phyloP scores from a whole-genome alignment of 1,140 invertebrate genomes.

The Rhyacophila brunnea region DNA sequence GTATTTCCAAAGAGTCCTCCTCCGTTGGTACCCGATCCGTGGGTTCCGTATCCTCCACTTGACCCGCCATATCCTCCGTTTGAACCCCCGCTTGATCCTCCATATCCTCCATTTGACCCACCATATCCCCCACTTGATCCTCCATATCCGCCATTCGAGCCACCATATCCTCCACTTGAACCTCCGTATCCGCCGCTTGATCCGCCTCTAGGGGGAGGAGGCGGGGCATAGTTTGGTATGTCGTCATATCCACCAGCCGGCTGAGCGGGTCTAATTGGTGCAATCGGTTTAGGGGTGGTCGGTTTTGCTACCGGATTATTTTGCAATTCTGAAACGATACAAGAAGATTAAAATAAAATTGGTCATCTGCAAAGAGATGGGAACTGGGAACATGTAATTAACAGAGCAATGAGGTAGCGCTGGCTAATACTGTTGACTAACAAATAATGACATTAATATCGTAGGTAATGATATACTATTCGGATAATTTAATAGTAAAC shows the following conservation, averaged over 20 bases:
- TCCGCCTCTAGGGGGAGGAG: conserved; percentile 6
- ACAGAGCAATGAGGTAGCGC: too few relatives aligned
- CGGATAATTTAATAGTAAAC: too few relatives aligned
- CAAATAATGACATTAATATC: too few relatives aligned
- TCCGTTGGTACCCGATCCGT: conserved; percentile 30
- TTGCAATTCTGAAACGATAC: conserved; percentile 24
- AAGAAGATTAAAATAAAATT: too few relatives aligned
- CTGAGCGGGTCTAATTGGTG: conserved; percentile 34
- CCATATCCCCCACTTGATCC: too few relatives aligned
- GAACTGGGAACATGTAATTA: too few relatives aligned
- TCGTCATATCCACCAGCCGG: conserved; percentile 28
- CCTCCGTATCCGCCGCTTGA: conserved; percentile 4
- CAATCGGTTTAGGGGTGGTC: conserved; percentile 40
- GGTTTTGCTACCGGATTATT: conserved; percentile 34
- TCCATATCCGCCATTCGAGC: conserved; percentile 2
- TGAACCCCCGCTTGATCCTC: background rate
- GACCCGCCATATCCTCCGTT: background rate
- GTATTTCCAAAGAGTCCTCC: conserved; percentile 7
- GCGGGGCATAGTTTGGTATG: too few relatives aligned
- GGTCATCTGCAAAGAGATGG: too few relatives aligned
- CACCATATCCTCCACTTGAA: background rate
- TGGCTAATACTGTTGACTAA: too few relatives aligned
- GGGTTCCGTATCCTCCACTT: conserved; percentile 11
- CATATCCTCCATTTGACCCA: conserved; percentile 2
- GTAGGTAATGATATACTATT: too few relatives aligned